Base-by-base conservation (phyloP, 2,888 invertebrate species). In the Dolichopus griseipennis region DNA sequence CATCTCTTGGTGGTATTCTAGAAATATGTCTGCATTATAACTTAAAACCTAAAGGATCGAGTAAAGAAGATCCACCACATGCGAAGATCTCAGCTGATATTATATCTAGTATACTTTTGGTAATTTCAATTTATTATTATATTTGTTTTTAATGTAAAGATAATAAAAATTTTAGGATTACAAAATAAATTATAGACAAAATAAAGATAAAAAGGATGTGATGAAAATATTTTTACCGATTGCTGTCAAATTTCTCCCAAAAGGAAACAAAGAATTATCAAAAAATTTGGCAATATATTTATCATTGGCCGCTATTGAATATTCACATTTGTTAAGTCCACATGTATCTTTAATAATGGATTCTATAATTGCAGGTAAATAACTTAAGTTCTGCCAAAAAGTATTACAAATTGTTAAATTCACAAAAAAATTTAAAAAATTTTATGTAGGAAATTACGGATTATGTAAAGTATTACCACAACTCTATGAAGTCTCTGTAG, bases 1-100 rank as follows among this genome's bases (percentile, higher is more conserved):
- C 88, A 66, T 88, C 92, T 1, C 82, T 97, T 72, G 93, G 97
- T 27, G 87, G 89, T 62, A 83, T 97, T 67, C 83, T 97, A 70
- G 92, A 94, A 83, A 91, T 92, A 43, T 96, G 95, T 76, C 83
- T 96, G 73, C 89, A 91, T 78, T 93, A 95, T 84, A 93, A 93
- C 81, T 84, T 95, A 73, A 91, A 92, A 82, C 91, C 93, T 0
- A 78, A 84, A 0, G 76, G 77, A 22, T 83, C 86, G 43, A 83
- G 88, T 74, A 92, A 93, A 81, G 92, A 92, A 77, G 95, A 96
- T 83, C 93, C 95, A 61, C 95, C 96, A 1, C 96, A 97, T 85
- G 94, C 95, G 65, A 97, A 97, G 83, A 96, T 97, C 76, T 95
- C 95, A 22, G 93, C 94, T 65, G 97, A 97, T 83, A 89, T 97